phyloP scores from a whole-genome alignment of 2,888 invertebrate genomes.

The Mythimna loreyi region DNA sequence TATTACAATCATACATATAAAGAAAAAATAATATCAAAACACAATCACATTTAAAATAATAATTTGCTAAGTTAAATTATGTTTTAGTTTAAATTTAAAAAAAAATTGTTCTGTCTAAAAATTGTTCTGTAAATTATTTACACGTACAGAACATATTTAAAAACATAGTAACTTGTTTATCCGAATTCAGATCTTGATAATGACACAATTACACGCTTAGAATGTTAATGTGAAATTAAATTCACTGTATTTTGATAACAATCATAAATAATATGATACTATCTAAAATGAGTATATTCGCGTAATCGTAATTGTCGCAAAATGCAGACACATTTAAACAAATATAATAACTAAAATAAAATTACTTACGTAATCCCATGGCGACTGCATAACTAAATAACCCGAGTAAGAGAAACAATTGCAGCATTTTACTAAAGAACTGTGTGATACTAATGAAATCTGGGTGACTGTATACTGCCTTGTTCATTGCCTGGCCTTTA shows the following conservation, averaged over 20 bases:
- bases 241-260: not conserved
- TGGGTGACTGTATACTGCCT: conserved; percentile 61
- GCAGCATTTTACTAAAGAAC: conserved; percentile 66
- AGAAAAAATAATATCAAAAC: too few relatives aligned
- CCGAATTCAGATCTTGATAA: not conserved
- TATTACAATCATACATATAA: too few relatives aligned
- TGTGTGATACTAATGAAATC: conserved; percentile 63
- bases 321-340: conserved; percentile 10
- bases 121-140: too few relatives aligned
- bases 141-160: not conserved
- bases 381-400: conserved; percentile 65
- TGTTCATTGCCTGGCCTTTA: conserved; percentile 68
- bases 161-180: not conserved
- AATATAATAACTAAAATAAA: conserved; percentile 59
- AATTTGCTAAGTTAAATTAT: too few relatives aligned
- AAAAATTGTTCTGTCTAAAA: too few relatives aligned
- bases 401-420: conserved; percentile 60
- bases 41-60: too few relatives aligned
- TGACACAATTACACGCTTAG: not conserved
- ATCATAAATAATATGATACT: not conserved
- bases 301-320: not conserved
- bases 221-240: not conserved
- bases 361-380: conserved; percentile 78
- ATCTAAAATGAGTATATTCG: conserved; percentile 1
- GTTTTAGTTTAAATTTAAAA: too few relatives aligned